Percentiles rank a stretch among this genome's conserved stretches.
phyloP scores from a whole-genome alignment of 2,797 vertebrate genomes.

The Platalea minor region DNA sequence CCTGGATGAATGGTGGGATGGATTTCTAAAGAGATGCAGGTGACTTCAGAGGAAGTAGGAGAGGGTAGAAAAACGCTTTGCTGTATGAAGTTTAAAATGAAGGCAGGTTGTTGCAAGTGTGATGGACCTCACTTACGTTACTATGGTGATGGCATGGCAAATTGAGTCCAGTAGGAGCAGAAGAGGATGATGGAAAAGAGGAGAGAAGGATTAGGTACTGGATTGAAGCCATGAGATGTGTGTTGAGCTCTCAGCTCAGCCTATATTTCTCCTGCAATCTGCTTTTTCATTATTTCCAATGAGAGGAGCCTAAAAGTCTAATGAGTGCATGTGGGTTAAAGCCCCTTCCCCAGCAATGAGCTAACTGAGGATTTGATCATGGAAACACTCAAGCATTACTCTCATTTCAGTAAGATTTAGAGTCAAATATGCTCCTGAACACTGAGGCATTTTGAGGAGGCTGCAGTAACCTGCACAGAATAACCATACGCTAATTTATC shows the following conservation, averaged over 20 bases:
- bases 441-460: not conserved
- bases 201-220: not conserved
- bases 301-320: not conserved
- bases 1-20: not conserved
- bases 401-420: not conserved
- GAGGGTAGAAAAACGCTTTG: not conserved
- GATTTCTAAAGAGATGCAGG: not conserved
- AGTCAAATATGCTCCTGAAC: not conserved
- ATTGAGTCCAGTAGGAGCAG: not conserved
- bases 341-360: not conserved
- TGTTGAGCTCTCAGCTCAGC: not conserved
- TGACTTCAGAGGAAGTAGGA: not conserved
- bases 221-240: not conserved
- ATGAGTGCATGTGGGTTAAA: not conserved
- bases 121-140: not conserved
- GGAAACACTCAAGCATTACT: not conserved
- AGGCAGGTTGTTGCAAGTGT: not conserved
- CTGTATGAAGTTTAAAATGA: not conserved
- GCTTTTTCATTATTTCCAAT: not conserved
- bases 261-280: not conserved
- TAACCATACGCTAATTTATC: not conserved
- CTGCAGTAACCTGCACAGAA: not conserved
- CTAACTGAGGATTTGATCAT: not conserved
- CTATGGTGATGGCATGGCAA: not conserved
- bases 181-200: not conserved